A percentile compares a stretch with the other conserved stretches of the same genome.
Conservation (phyloP, 2,113 vertebrate species). For the Scytalopus superciliaris region DNA sequence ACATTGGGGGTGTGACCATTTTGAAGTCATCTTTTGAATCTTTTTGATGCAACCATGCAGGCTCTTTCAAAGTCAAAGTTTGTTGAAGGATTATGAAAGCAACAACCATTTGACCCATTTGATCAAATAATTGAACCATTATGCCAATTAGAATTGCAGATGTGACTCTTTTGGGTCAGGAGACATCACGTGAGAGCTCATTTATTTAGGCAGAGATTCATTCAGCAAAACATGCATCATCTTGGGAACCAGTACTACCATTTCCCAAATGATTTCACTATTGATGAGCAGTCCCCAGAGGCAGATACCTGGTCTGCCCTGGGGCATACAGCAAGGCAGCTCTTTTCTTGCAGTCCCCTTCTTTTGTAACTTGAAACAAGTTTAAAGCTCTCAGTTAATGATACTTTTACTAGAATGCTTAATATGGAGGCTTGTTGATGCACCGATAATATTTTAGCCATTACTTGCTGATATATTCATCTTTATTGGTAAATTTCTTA, state of each 20-base stretch:
- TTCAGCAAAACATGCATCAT: not conserved
- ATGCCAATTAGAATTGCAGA: not conserved
- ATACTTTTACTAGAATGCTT: not conserved
- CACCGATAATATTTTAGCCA: not conserved
- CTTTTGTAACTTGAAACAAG: not conserved
- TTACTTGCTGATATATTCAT: not conserved
- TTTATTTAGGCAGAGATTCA: not conserved
- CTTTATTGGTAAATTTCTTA: not conserved
- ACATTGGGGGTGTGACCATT: not conserved
- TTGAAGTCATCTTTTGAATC: not conserved
- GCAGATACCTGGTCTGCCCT: not conserved
- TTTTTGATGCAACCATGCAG: not conserved
- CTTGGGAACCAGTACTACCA: not conserved
- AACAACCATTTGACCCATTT: not conserved
- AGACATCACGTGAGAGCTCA: not conserved
- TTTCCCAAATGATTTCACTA: not conserved
- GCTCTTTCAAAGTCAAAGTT: not conserved
- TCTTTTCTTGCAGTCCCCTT: not conserved
- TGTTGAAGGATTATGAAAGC: not conserved
- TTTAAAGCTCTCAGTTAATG: not conserved
- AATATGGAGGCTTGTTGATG: not conserved
- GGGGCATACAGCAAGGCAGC: not conserved
- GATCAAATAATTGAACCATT: not conserved
- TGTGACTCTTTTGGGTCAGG: not conserved
- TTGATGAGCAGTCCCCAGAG: not conserved